Evolutionary conservation across 1,140 invertebrate species (phyloP).

Genomic region (Lepidotrigona ventralis): DNA sequence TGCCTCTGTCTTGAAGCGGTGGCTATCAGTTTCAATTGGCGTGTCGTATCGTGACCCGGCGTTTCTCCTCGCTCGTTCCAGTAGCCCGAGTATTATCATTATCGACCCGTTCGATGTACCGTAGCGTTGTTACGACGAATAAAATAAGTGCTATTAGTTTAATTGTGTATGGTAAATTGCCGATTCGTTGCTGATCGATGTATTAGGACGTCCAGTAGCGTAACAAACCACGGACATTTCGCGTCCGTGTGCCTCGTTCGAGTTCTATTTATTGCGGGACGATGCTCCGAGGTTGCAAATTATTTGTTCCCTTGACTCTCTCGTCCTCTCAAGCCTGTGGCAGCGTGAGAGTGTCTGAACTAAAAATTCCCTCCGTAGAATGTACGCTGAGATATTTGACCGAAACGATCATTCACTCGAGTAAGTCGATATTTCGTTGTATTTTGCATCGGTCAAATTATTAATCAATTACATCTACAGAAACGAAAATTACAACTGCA

Average conservation of each 20-base stretch:
- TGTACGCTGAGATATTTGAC: too few relatives aligned
- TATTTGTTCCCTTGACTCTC: too few relatives aligned
- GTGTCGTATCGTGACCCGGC: conserved; percentile 9
- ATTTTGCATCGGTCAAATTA: too few relatives aligned
- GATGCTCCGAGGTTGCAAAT: not conserved
- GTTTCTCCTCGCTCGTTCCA: conserved; percentile 20
- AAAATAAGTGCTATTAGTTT: conserved; percentile 29
- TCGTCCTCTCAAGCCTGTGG: too few relatives aligned
- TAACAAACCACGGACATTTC: not conserved
- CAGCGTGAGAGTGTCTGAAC: too few relatives aligned
- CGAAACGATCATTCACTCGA: too few relatives aligned
- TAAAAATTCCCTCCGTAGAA: too few relatives aligned
- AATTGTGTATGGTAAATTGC: conserved; percentile 1
- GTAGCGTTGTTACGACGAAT: not conserved
- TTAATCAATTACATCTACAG: too few relatives aligned
- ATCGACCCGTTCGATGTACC: conserved; percentile 17
- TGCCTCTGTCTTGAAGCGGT: conserved; percentile 5
- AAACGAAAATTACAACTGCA: too few relatives aligned
- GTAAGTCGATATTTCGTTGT: too few relatives aligned
- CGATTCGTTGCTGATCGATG: not conserved
- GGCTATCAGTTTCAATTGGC: conserved; percentile 40
- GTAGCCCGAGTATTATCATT: conserved; percentile 27
- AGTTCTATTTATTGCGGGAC: not conserved
- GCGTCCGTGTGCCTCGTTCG: not conserved
- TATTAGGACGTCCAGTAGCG: not conserved